Evolutionary conservation across 2,888 invertebrate species (phyloP).

Genomic region (Apodemia zela): DNA sequence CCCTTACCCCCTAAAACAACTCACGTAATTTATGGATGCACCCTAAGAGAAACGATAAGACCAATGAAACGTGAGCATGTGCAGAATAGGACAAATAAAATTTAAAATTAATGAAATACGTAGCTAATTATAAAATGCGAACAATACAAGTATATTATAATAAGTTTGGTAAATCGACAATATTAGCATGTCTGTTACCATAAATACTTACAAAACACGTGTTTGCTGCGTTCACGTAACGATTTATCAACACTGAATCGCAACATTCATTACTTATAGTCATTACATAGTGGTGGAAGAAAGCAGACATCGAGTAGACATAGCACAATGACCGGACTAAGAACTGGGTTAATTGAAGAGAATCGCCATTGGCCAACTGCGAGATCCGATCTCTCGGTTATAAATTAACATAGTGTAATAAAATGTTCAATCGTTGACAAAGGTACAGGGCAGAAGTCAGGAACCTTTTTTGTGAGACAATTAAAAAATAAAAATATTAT

Average conservation of each 20-base stretch:
- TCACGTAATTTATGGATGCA: too few species aligned
- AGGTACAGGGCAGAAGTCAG: constrained; percentile 26
- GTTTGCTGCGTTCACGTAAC: constrained; percentile 52
- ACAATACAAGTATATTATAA: too few species aligned
- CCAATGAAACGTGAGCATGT: too few species aligned
- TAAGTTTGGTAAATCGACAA: constrained; percentile 17
- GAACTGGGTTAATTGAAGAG: constrained; percentile 77
- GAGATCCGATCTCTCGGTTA: constrained; percentile 56
- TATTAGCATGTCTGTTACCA: constrained; percentile 27
- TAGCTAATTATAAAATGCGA: too few species aligned
- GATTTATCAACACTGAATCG: constrained; percentile 47
- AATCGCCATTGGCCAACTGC: constrained; percentile 55
- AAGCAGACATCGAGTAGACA: constrained; percentile 75
- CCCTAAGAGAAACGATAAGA: too few species aligned
- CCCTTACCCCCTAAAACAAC: too few species aligned
- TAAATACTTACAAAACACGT: constrained; percentile 36
- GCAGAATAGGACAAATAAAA: too few species aligned
- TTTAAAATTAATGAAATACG: too few species aligned
- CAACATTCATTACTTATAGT: constrained; percentile 61
- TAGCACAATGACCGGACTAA: constrained; percentile 60
- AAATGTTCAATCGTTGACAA: constrained; percentile 42
- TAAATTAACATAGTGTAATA: constrained; percentile 54
- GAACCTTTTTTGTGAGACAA: constrained; percentile 24
- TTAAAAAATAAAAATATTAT: too few species aligned
- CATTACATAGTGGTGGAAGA: constrained; percentile 57